Evolutionary conservation across 2,888 invertebrate genomes (phyloP), one percentile per base, ranked within the genome.

Genomic region (Lycocerus yunnanus): DNA sequence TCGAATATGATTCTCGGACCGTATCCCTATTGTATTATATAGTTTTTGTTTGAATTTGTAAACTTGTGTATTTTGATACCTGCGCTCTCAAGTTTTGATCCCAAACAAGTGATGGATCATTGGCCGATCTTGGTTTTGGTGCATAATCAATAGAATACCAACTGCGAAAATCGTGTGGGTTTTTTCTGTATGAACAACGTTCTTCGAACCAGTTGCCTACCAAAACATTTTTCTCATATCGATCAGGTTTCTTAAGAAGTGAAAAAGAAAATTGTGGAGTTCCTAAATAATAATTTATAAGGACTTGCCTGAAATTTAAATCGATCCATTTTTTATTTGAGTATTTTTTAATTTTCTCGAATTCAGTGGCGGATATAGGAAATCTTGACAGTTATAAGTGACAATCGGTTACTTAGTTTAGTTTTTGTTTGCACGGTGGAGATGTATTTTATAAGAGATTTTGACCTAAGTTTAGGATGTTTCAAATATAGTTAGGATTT

Each of bases 131-230:
- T 24, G 73, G 76, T 24, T 72, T 75, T 15, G 18, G 66, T 16
- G 63, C 18, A 63, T 72, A 75, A 58, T 69, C 61, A 6, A 16
- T 58, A 11, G 15, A 60, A 67, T 75, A 72, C 4, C n/a, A 69
- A 3, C 69, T 66, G 3, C 14, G 18, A 16, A 72, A 75, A 16
- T 75, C 58, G 20, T 75, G 75, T 10, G 72, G 75, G 27, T 72
- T 20, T 68, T 69, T 75, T 3, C 61, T 66, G 13, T 20, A 75
- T 11, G 24, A 15, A 21, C 69, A 63, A 24, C 59, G n/a, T 27
- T 27, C 24, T 67, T 75, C 75, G 27, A 70, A 66, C 75, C 75
- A 75, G 15, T 69, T 75, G 4, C 75, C 75, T 18, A 75, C 14
- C 60, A 72, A 16, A 20, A 75, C 72, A 20, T 72, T 66, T 15